Conservation (phyloP, 2,888 invertebrate species). For the Euclidia mi region DNA sequence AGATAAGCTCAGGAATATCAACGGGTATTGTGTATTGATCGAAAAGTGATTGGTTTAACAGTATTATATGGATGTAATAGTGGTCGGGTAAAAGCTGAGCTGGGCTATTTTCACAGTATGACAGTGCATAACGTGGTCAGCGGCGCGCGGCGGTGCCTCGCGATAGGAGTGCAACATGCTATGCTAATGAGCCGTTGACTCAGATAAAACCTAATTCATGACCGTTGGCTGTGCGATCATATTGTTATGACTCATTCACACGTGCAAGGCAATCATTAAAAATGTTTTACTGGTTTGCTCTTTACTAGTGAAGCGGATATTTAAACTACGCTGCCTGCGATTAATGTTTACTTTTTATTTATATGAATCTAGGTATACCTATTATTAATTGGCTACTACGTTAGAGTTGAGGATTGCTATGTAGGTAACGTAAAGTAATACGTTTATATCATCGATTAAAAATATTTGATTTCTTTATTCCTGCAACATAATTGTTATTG, state of each 20-base stretch:
- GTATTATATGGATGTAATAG: constrained; percentile 33
- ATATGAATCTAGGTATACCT: no score
- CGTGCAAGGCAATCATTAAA: constrained; percentile 17
- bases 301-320: no score
- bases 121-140: constrained; percentile 55
- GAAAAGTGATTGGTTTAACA: constrained; percentile 31
- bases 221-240: constrained; percentile 56
- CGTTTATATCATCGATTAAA: no score
- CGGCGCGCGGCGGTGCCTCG: constrained; percentile 62
- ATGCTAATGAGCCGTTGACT: constrained; percentile 74
- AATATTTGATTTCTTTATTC: no score
- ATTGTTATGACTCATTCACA: constrained; percentile 47
- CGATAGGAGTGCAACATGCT: constrained; percentile 77
- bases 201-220: constrained; percentile 83
- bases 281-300: no score
- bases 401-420: no score
- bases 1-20: constrained; percentile 1
- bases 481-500: no score
- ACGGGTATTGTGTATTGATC: constrained; percentile 13
- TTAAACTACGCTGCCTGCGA: no score
- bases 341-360: no score
- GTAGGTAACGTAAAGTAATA: no score
- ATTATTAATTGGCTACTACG: no score
- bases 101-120: constrained; percentile 31
- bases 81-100: constrained; percentile 30